Evolutionary conservation across 2,888 invertebrate genomes (phyloP).

Genomic region (Neelides folsomi): DNA sequence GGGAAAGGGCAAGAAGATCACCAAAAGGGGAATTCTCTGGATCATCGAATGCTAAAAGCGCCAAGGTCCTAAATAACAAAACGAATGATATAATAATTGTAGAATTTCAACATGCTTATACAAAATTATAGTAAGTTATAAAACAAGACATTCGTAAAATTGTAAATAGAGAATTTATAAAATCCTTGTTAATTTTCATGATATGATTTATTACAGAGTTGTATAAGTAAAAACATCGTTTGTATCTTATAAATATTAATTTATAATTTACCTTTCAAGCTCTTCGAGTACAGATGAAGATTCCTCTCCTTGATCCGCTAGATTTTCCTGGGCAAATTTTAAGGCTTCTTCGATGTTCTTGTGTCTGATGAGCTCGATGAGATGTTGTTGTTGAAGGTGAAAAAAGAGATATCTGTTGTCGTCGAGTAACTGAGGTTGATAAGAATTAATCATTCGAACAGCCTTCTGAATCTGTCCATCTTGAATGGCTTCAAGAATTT

Average conservation of each 20-base stretch:
- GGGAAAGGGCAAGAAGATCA: conserved; percentile 80
- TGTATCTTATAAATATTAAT: conserved; percentile 36
- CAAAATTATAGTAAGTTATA: neutral
- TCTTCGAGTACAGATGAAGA: conserved; percentile 48
- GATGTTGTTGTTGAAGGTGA: conserved; percentile 82
- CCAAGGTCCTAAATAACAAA: conserved; percentile 72
- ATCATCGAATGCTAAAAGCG: conserved; percentile 90
- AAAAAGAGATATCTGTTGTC: conserved; percentile 92
- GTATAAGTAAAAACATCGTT: no score
- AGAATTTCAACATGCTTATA: no score
- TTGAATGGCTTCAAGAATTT: conserved; percentile 86
- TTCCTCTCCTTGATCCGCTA: conserved; percentile 77
- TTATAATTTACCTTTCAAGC: conserved; percentile 37
- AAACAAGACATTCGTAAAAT: no score
- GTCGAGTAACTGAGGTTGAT: conserved; percentile 87
- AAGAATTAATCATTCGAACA: conserved; percentile 78
- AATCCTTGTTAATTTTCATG: no score
- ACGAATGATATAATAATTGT: no score
- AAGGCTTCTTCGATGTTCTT: conserved; percentile 76
- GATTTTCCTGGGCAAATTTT: conserved; percentile 74
- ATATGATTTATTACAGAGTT: no score
- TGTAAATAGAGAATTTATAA: no score
- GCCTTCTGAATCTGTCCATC: conserved; percentile 84
- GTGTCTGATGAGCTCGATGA: conserved; percentile 72
- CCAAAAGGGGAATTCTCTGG: conserved; percentile 90